Evolutionary conservation across 2,113 vertebrate species (phyloP).

Genomic region (Brachypteracias leptosomus): DNA sequence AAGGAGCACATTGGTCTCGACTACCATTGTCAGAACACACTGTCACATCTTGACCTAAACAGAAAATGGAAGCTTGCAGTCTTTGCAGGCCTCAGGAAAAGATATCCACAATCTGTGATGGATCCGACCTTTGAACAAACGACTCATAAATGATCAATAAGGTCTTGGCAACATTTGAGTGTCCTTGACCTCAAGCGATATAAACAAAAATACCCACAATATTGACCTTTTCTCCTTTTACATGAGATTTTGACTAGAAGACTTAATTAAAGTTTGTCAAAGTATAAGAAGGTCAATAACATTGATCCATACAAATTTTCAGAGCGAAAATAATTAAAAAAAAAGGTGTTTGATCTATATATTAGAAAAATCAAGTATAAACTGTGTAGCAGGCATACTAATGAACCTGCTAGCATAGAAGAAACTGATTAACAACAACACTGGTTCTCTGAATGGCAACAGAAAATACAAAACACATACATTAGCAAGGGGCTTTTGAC

Average conservation of each 20-base stretch:
- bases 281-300: neutral
- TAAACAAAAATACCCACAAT: neutral
- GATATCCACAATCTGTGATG: neutral
- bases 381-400: neutral
- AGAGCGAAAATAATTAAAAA: neutral
- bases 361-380: neutral
- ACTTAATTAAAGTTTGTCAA: neutral
- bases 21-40: neutral
- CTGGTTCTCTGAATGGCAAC: neutral
- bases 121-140: neutral
- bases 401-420: neutral
- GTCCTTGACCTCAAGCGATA: neutral
- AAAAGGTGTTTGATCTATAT: neutral
- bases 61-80: neutral
- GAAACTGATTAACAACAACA: neutral
- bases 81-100: neutral
- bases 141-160: neutral
- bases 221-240: neutral
- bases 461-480: neutral
- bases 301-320: constrained; percentile 9
- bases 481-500: neutral
- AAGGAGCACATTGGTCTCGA: neutral
- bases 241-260: neutral
- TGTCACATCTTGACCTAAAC: neutral
- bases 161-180: neutral